Conservation (phyloP, 2,888 invertebrate genomes). For the Choristoneura rosaceana region DNA sequence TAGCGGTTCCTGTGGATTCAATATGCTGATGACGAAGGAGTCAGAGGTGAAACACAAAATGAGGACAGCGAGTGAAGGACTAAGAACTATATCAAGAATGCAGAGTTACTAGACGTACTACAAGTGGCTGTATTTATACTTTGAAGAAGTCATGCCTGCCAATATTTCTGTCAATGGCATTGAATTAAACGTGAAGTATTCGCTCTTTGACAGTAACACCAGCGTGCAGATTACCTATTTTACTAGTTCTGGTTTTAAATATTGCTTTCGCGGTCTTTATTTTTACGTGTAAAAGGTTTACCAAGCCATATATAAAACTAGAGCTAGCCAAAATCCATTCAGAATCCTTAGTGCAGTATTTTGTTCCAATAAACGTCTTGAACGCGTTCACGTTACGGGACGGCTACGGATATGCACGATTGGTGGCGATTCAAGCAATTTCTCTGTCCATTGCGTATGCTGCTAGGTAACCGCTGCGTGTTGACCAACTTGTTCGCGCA, state of each 20-base stretch:
- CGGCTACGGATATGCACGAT: no score
- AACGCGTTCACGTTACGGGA: no score
- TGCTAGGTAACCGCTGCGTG: no score
- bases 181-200: background rate
- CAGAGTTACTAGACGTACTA: constrained; percentile 39
- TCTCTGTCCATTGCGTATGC: no score
- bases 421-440: no score
- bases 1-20: constrained; percentile 30
- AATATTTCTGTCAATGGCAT: constrained; percentile 20
- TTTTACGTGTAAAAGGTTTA: background rate
- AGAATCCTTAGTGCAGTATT: background rate
- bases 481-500: no score
- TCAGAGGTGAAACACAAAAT: constrained; percentile 38
- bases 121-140: constrained; percentile 36
- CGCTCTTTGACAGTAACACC: constrained; percentile 14
- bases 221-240: constrained; percentile 10
- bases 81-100: constrained; percentile 35
- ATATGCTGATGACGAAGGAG: constrained; percentile 21
- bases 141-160: constrained; percentile 10
- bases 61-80: constrained; percentile 34
- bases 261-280: no score
- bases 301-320: background rate
- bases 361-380: no score
- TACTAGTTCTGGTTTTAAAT: constrained; percentile 3
- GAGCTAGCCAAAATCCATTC: background rate